Evolutionary conservation across 2,797 vertebrate species (phyloP), one percentile per base, ranked within the genome.

Genomic region (Phoebastria nigripes): DNA sequence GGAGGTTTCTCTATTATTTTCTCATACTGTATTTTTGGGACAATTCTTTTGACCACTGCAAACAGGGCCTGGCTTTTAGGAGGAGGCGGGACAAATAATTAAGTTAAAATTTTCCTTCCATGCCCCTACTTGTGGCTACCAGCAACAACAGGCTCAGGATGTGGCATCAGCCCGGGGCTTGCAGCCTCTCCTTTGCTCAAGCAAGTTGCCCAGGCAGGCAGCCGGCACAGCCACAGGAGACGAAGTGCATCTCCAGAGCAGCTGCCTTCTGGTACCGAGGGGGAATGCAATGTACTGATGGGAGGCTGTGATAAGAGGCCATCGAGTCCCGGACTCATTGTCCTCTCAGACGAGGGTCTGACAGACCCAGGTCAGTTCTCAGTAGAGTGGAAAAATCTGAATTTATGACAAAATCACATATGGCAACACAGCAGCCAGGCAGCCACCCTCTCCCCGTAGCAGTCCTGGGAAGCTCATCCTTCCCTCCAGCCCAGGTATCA

Each of bases 241-340:
- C 12, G 7, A 55, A 73, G 70, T 66, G 69, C 69, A 62, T 74
- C 74, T 85, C 89, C 91, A 80, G 59, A 97, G 93, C 96, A 97
- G 87, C 95, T 96, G 96, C 55, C 94, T 96, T 95, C 83, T 92
- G 89, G 81, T 92, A 78, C 92, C 8, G 76, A 77, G 76, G 72
- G 74, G 82, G 96, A 97, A 96, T 96, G 93, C 72, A 87, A 82
- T 97, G 96, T 96, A 91, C 96, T 81, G 96, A 97, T 97, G 96
- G 54, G 61, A 97, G 87, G 46, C 79, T 92, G 69, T 72, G 96
- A 97, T 97, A 97, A 96, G 90, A 92, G 83, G 84, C 94, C 90
- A 85, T 83, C n/a, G 28, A 96, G 96, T 96, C 90, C 93, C 2
- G 93, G 95, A 95, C 96, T 97, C 67, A 29, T 35, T 95, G 94